Conservation (phyloP, 2,113 vertebrate genomes). For the Pan paniscus region DNA sequence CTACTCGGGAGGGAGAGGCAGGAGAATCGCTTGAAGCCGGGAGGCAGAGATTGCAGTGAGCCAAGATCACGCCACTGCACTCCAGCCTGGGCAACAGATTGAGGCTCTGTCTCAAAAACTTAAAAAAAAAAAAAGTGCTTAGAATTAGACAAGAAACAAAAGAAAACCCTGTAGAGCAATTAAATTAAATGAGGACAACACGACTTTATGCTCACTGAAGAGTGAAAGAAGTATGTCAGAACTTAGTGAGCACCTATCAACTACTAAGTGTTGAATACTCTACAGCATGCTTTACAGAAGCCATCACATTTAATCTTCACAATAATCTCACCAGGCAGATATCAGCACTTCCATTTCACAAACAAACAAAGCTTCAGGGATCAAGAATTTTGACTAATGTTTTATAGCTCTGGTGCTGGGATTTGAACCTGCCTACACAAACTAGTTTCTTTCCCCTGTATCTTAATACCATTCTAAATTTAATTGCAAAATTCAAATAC, state of each 20-base stretch:
- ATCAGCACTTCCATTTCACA: conserved; percentile 3
- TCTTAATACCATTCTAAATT: background rate
- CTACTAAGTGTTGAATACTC: background rate
- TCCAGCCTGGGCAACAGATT: too few relatives aligned
- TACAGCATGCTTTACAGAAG: background rate
- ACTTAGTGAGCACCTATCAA: background rate
- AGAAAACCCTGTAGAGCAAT: background rate
- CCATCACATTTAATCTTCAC: background rate
- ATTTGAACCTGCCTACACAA: background rate
- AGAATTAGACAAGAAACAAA: background rate
- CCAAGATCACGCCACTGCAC: too few relatives aligned
- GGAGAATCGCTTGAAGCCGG: too few relatives aligned
- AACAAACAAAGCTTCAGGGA: background rate
- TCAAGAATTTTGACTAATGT: background rate
- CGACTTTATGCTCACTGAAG: background rate
- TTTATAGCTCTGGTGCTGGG: background rate
- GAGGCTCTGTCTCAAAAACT: too few relatives aligned
- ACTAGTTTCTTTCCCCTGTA: background rate
- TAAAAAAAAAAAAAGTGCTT: background rate
- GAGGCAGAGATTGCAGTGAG: too few relatives aligned
- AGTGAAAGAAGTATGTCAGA: background rate
- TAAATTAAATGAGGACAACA: background rate
- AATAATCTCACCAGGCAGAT: background rate
- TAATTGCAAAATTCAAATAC: background rate
- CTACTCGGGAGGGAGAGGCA: too few relatives aligned